phyloP scores from a whole-genome alignment of 1,140 invertebrate species.

The Anoplophora glabripennis region DNA sequence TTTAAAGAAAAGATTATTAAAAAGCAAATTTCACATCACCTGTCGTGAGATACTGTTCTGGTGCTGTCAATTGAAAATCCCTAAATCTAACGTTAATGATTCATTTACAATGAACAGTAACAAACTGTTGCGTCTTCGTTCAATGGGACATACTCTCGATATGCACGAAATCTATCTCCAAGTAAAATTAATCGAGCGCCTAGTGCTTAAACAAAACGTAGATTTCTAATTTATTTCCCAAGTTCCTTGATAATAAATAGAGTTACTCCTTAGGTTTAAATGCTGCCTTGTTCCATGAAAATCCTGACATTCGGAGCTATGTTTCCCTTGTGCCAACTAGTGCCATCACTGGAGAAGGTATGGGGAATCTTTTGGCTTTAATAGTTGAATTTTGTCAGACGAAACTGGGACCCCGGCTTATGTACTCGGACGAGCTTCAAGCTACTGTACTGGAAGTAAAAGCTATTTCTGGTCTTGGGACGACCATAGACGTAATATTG shows the following conservation, averaged over 20 bases:
- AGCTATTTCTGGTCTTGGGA: conserved; percentile 94
- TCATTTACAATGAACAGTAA: too few species aligned
- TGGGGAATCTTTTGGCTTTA: conserved; percentile 94
- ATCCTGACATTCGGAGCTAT: conserved; percentile 89
- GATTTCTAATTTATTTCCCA: too few species aligned
- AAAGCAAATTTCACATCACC: too few species aligned
- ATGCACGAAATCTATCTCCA: too few species aligned
- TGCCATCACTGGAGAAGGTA: conserved; percentile 94
- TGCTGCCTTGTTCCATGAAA: conserved; percentile 92
- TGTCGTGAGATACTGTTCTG: too few species aligned
- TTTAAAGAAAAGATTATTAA: too few species aligned
- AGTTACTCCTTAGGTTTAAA: conserved; percentile 61
- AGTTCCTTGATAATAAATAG: too few species aligned
- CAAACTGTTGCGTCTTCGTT: too few species aligned
- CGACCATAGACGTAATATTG: conserved; percentile 98
- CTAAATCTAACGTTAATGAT: too few species aligned
- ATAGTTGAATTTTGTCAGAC: conserved; percentile 92
- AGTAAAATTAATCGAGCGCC: neutral
- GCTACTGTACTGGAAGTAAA: conserved; percentile 99
- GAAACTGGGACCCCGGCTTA: conserved; percentile 83
- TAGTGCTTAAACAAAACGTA: too few species aligned
- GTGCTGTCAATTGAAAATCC: too few species aligned
- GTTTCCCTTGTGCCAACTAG: conserved; percentile 97
- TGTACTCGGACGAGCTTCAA: conserved; percentile 91
- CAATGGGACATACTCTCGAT: too few species aligned